A percentile compares a stretch with the other conserved stretches of the same genome.
Evolutionary conservation across 2,113 vertebrate species (phyloP).

Genomic region (Xenopus borealis): DNA sequence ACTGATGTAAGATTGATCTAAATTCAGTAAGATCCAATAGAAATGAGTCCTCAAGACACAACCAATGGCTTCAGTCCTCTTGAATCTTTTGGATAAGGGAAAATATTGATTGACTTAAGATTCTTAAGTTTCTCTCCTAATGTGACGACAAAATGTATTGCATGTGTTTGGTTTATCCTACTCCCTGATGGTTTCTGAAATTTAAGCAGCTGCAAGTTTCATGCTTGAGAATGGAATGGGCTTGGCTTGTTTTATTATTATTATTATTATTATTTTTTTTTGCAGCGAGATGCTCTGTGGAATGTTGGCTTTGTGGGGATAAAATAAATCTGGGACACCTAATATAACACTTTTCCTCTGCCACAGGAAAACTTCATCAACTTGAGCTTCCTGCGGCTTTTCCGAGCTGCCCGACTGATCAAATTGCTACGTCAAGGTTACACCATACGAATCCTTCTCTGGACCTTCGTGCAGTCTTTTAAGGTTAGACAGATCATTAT

Average conservation of each 20-base stretch:
- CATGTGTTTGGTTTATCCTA: conserved; percentile 15
- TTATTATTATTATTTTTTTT: background rate
- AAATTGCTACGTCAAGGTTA: conserved; percentile 94
- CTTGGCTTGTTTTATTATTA: conserved; percentile 22
- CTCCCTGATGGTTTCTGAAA: background rate
- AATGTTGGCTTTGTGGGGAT: background rate
- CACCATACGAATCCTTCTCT: conserved; percentile 94
- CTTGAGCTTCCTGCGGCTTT: conserved; percentile 91
- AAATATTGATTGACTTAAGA: no score
- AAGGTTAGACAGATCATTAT: conserved; percentile 71
- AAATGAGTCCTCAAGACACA: no score
- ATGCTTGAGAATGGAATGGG: conserved; percentile 33
- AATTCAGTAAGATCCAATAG: no score
- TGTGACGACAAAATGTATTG: conserved; percentile 2
- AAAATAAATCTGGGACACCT: conserved; percentile 21
- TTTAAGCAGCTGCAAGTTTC: conserved; percentile 23
- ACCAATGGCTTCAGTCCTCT: no score
- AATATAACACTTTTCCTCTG: conserved; percentile 51
- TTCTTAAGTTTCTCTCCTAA: background rate
- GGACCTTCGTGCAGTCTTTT: conserved; percentile 97
- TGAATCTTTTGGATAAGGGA: no score
- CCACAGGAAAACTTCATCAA: conserved; percentile 91
- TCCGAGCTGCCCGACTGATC: conserved; percentile 89
- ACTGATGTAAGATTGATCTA: no score
- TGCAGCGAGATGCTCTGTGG: conserved; percentile 6